These are phyloP conservation scores for Drosophila trapezifrons DNA, from an alignment of 1,140 invertebrate species.

Conservation along the genomic window DNA sequence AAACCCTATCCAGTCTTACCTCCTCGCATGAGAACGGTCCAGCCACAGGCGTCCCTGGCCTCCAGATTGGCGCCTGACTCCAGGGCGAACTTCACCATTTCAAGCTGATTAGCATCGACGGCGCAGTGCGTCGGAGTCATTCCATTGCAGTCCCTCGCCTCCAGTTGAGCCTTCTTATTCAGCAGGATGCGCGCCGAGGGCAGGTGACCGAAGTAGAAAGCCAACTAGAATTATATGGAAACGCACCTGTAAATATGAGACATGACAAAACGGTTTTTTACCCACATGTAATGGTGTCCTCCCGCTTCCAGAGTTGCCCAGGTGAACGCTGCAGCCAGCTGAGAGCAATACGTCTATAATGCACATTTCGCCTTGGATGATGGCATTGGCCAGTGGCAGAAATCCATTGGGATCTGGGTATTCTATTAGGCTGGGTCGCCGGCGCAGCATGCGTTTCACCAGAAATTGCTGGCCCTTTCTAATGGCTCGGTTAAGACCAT, in stretches of 20 bases:
- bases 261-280: neutral
- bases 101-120: conserved; percentile 75
- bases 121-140: conserved; percentile 80
- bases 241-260: neutral
- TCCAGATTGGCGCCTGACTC: conserved; percentile 74
- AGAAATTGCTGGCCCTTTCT: conserved; percentile 80
- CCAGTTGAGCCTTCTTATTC: conserved; percentile 75
- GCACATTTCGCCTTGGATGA: conserved; percentile 72
- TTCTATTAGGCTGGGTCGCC: conserved; percentile 71
- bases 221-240: conserved; percentile 45
- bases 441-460: conserved; percentile 77
- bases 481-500: conserved; percentile 73
- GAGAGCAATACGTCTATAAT: conserved; percentile 77
- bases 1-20: too few relatives aligned
- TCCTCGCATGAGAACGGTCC: conserved; percentile 77
- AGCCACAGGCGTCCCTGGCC: conserved; percentile 69
- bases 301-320: conserved; percentile 63
- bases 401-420: conserved; percentile 74
- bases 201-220: conserved; percentile 76
- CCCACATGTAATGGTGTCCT: conserved; percentile 75
- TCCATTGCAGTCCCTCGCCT: conserved; percentile 70
- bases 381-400: conserved; percentile 78
- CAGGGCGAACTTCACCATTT: conserved; percentile 77
- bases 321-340: conserved; percentile 72
- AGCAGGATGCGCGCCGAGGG: conserved; percentile 76